These are phyloP conservation scores for Nasonia longicornis DNA, from an alignment of 1,140 invertebrate species.

Conservation along the genomic window DNA sequence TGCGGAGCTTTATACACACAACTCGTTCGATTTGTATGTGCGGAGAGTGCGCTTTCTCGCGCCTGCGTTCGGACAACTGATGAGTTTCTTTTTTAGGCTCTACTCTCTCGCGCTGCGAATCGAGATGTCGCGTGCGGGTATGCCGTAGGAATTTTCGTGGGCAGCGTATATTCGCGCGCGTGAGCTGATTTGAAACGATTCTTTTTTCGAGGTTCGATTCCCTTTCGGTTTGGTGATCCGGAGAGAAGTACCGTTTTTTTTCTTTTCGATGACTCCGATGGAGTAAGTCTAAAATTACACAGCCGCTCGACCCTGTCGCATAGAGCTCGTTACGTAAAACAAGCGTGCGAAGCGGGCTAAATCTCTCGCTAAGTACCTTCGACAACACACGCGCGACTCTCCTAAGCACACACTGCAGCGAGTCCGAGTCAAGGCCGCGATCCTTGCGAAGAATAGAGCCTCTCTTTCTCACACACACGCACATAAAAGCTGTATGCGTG, in stretches of 20 bases:
- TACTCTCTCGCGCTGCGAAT: neutral
- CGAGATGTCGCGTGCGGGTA: neutral
- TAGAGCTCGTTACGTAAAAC: neutral
- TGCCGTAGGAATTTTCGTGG: neutral
- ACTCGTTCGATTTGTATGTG: neutral
- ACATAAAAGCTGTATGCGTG: too few species aligned
- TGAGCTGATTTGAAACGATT: neutral
- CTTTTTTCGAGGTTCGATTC: neutral
- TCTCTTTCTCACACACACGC: neutral
- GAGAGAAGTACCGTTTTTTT: neutral
- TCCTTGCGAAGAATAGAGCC: slow-evolving; percentile 21
- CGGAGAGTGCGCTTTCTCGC: neutral
- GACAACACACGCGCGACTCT: neutral
- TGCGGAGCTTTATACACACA: too few species aligned
- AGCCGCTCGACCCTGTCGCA: neutral
- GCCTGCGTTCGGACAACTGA: neutral
- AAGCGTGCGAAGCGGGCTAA: slow-evolving; percentile 19
- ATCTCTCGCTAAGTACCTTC: neutral
- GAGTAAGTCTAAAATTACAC: neutral
- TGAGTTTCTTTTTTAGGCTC: neutral
- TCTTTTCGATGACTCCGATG: too few species aligned
- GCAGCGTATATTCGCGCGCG: neutral
- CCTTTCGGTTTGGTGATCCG: neutral
- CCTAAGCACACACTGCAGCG: slow-evolving; percentile 33
- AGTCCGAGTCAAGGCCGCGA: slow-evolving; percentile 52